Evolutionary conservation across 2,888 invertebrate species (phyloP).

Genomic region (Girardia tigrina): DNA sequence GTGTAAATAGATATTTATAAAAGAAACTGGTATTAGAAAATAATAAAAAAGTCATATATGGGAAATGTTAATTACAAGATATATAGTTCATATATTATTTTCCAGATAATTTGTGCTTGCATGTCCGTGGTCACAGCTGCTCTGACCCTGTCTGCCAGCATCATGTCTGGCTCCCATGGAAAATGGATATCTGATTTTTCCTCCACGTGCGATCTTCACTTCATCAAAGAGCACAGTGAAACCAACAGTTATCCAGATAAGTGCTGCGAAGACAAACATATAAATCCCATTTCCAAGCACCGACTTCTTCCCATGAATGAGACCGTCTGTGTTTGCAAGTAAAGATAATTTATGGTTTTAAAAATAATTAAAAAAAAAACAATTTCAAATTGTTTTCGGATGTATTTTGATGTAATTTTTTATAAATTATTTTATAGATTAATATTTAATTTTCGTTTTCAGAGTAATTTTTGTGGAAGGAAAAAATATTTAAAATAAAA

Average conservation of each 20-base stretch:
- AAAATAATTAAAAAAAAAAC: too few relatives aligned
- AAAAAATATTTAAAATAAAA: too few relatives aligned
- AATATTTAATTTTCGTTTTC: too few relatives aligned
- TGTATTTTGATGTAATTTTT: too few relatives aligned
- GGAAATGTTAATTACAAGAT: too few relatives aligned
- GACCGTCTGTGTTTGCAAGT: not conserved
- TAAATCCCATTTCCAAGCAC: not conserved
- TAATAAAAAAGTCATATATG: too few relatives aligned
- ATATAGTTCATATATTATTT: not conserved
- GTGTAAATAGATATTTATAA: too few relatives aligned
- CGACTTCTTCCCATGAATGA: not conserved
- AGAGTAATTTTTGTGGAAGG: too few relatives aligned
- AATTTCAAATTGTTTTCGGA: too few relatives aligned
- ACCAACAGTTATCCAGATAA: not conserved
- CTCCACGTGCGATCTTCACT: constrained; percentile 12
- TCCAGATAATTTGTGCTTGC: not conserved
- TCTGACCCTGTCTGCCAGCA: not conserved
- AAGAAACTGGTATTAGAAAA: too few relatives aligned
- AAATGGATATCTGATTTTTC: constrained; percentile 20
- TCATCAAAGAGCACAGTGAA: constrained; percentile 4
- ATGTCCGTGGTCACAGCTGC: constrained; percentile 12
- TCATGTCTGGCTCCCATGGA: not conserved
- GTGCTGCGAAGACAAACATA: not conserved
- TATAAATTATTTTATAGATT: too few relatives aligned
- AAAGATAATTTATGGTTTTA: not conserved